Conservation (phyloP, 2,113 vertebrate species). For the Elaphurus davidianus region DNA sequence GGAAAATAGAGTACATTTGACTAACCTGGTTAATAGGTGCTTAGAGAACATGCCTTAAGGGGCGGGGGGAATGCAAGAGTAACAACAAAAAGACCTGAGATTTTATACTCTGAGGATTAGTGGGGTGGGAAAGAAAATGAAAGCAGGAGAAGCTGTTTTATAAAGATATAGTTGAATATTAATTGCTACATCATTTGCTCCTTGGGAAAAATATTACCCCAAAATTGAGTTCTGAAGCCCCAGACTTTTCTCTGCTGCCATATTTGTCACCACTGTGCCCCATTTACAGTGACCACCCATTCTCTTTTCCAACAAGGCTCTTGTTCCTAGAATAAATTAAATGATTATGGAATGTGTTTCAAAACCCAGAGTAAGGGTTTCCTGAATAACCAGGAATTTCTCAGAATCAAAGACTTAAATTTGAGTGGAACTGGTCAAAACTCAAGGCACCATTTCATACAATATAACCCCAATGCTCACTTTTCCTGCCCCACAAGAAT, state of each 20-base stretch:
- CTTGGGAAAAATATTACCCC: background rate
- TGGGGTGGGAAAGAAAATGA: background rate
- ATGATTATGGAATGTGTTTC: constrained; percentile 1
- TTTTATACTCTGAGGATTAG: background rate
- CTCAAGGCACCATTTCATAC: background rate
- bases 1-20: background rate
- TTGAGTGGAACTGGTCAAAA: constrained; percentile 1
- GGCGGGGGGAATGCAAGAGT: background rate
- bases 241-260: background rate
- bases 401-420: constrained; percentile 19
- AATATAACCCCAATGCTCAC: background rate
- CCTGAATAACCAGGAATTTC: constrained; percentile 32
- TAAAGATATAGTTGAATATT: background rate
- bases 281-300: constrained; percentile 24
- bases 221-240: background rate
- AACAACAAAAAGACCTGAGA: background rate
- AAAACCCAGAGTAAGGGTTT: background rate
- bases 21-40: background rate
- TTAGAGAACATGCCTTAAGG: background rate
- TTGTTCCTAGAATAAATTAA: constrained; percentile 41
- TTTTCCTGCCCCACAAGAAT: background rate
- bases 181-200: background rate
- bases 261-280: background rate
- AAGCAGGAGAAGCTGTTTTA: background rate
- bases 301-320: background rate